Evolutionary conservation across 1,140 invertebrate species (phyloP).

Genomic region (Ctenoplectra terminalis): DNA sequence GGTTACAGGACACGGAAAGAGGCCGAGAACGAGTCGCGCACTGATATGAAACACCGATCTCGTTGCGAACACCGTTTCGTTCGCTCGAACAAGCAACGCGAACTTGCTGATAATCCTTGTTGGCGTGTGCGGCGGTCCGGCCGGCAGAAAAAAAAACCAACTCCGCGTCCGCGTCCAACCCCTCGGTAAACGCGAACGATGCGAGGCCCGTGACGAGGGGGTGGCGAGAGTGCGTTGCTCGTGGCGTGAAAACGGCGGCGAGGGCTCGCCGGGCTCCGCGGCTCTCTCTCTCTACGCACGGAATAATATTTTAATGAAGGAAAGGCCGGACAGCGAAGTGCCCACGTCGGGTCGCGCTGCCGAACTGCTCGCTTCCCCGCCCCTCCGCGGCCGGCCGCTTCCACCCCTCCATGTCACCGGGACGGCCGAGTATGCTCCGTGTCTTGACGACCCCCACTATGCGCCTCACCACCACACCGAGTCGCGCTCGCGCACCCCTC

Average conservation of each 20-base stretch:
- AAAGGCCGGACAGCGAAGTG: conserved; percentile 83
- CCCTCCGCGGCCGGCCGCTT: conserved; percentile 73
- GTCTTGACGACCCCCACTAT: not conserved
- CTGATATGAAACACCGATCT: conserved; percentile 26
- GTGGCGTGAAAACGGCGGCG: conserved; percentile 62
- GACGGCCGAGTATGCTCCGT: conserved; percentile 34
- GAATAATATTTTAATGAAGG: conserved; percentile 82
- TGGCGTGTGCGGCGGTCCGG: conserved; percentile 12
- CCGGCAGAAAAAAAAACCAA: conserved; percentile 45
- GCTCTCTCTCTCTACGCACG: conserved; percentile 67
- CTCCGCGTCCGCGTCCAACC: conserved; percentile 43
- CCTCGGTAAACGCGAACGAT: conserved; percentile 56
- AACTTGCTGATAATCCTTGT: conserved; percentile 27
- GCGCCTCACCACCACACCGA: conserved; percentile 4
- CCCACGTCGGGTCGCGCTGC: conserved; percentile 83
- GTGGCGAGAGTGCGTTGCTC: conserved; percentile 64
- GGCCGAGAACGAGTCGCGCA: conserved; percentile 17
- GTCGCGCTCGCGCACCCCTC: conserved; percentile 13
- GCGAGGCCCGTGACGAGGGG: conserved; percentile 44
- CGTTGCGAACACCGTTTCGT: conserved; percentile 3
- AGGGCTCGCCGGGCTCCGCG: conserved; percentile 62
- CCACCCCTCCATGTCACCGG: conserved; percentile 59
- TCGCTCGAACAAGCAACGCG: conserved; percentile 12
- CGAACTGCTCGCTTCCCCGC: conserved; percentile 82
- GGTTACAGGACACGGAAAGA: not conserved